Evolutionary conservation across 2,113 vertebrate species (phyloP).

Genomic region (Neotragus pygmaeus): DNA sequence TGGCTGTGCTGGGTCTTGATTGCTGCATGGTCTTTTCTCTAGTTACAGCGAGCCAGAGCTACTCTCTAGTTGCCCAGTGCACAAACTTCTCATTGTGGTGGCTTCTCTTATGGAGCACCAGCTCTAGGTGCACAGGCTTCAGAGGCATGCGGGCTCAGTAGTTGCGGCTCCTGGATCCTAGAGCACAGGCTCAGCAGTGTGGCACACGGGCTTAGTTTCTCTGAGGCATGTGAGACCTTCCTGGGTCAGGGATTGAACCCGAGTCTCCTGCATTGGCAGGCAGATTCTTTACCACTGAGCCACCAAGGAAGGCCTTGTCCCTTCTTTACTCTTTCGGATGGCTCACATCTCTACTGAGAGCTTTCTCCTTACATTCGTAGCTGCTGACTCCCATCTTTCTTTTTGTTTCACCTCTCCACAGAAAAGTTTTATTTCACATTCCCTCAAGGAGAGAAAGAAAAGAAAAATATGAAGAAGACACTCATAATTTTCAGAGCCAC

Average conservation of each 20-base stretch:
- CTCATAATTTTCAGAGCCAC: not conserved
- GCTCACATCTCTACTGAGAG: not conserved
- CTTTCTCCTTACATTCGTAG: not conserved
- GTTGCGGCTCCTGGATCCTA: not conserved
- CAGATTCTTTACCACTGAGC: not conserved
- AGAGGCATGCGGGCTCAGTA: fast-evolving
- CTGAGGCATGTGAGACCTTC: not conserved
- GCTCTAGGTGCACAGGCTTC: not conserved
- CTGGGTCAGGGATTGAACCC: not conserved
- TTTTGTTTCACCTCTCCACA: not conserved
- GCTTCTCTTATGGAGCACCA: not conserved
- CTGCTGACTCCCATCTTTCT: not conserved
- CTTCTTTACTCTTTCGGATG: not conserved
- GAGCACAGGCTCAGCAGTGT: not conserved
- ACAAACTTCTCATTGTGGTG: not conserved
- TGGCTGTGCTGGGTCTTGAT: not conserved
- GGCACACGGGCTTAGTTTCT: not conserved
- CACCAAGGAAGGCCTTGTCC: not conserved
- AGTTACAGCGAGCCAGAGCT: not conserved
- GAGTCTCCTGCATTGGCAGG: not conserved
- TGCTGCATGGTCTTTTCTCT: not conserved
- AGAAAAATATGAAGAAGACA: not conserved
- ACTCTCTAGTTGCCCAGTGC: not conserved
- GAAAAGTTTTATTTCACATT: not conserved
- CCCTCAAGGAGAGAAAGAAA: not conserved